Evolutionary conservation across 2,888 invertebrate genomes (phyloP).

Genomic region (Pherbina coryleti): DNA sequence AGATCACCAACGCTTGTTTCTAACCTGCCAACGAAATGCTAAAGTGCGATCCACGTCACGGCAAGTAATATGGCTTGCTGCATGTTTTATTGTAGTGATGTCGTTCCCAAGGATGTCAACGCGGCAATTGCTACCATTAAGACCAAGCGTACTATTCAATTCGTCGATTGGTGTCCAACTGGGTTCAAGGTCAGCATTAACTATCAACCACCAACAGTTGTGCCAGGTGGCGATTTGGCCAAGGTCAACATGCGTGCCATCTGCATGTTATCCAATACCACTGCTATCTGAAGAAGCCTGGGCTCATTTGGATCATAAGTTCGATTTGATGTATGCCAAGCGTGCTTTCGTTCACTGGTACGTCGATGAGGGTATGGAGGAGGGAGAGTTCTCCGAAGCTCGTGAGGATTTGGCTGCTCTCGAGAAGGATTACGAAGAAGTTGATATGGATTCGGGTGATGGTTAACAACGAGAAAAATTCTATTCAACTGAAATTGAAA

Average conservation of each 20-base stretch:
- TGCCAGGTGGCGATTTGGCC: slow-evolving; percentile 95
- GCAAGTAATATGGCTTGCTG: slow-evolving; percentile 97
- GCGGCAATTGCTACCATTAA: slow-evolving; percentile 97
- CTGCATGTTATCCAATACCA: slow-evolving; percentile 98
- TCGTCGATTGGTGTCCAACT: slow-evolving; percentile 92
- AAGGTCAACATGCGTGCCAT: slow-evolving; percentile 98
- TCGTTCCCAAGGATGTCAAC: slow-evolving; percentile 95
- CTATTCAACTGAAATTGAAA: no score
- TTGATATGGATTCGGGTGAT: slow-evolving; percentile 88
- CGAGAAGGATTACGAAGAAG: slow-evolving; percentile 90
- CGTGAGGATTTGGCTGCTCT: slow-evolving; percentile 81
- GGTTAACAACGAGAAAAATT: no score
- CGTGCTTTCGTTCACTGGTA: slow-evolving; percentile 98
- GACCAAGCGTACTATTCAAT: slow-evolving; percentile 93
- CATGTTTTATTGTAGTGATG: slow-evolving; percentile 95
- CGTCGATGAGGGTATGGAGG: slow-evolving; percentile 89
- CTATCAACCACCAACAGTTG: slow-evolving; percentile 94
- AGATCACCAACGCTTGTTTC: slow-evolving; percentile 96
- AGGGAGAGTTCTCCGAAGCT: slow-evolving; percentile 89
- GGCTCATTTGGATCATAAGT: slow-evolving; percentile 96
- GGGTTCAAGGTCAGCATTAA: slow-evolving; percentile 82
- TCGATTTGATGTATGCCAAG: slow-evolving; percentile 97
- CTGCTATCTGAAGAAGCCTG: slow-evolving; percentile 97
- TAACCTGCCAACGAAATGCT: slow-evolving; percentile 97
- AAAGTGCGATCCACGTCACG: slow-evolving; percentile 92